A percentile compares a stretch with the other conserved stretches of the same genome.
Evolutionary conservation across 30 jellyfish, hydroid and myxozoan species (phyloP).

Genomic region (Sanderia malayensis): DNA sequence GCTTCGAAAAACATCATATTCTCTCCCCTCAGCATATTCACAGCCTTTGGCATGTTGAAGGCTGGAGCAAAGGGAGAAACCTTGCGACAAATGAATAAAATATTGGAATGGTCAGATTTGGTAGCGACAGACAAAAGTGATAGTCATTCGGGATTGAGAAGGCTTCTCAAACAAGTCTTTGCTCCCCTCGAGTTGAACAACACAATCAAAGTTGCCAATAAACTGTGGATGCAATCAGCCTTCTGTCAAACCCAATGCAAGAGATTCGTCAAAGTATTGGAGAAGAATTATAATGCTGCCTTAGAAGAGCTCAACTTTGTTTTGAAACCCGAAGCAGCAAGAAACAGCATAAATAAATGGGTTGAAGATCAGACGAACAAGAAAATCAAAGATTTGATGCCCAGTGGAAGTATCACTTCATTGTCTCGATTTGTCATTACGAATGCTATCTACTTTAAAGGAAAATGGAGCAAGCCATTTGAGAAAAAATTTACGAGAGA

Average conservation of each 20-base stretch:
- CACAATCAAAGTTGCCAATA: slow-evolving; percentile 59
- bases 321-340: slow-evolving; percentile 26
- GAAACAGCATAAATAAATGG: slow-evolving; percentile 58
- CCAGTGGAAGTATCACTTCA: slow-evolving; percentile 39
- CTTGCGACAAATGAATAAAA: slow-evolving; percentile 37
- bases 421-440: slow-evolving; percentile 54
- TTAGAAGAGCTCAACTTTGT: slow-evolving; percentile 45
- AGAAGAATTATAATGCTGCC: slow-evolving; percentile 13
- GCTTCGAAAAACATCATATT: slow-evolving; percentile 41
- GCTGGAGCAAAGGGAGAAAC: slow-evolving; percentile 64
- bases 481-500: slow-evolving; percentile 16
- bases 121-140: not conserved
- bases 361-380: slow-evolving; percentile 56
- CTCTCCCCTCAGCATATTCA: slow-evolving; percentile 65
- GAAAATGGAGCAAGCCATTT: slow-evolving; percentile 55
- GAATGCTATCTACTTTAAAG: slow-evolving; percentile 69
- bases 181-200: slow-evolving; percentile 22
- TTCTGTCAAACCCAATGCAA: slow-evolving; percentile 30
- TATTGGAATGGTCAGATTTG: slow-evolving; percentile 35
- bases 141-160: slow-evolving; percentile 27
- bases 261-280: slow-evolving; percentile 8
- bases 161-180: slow-evolving; percentile 17
- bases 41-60: slow-evolving; percentile 65
- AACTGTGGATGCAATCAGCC: slow-evolving; percentile 64
- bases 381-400: slow-evolving; percentile 47